Evolutionary conservation across 2,113 vertebrate species (phyloP).

Genomic region (Solenodon paradoxus): DNA sequence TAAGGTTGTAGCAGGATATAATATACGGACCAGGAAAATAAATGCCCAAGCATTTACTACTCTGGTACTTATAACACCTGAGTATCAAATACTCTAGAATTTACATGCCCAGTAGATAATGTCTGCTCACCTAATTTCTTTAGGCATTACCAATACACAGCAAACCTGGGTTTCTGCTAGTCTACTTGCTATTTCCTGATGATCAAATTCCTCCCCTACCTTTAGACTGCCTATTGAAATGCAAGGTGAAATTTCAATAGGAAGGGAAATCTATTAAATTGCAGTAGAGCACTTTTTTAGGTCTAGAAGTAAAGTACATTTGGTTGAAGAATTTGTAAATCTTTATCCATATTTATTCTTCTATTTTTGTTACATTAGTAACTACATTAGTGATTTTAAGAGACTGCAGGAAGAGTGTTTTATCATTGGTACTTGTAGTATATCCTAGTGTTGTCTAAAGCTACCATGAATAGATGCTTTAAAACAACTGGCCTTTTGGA

Average conservation of each 20-base stretch:
- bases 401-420: background rate
- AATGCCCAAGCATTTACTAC: background rate
- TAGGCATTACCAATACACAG: background rate
- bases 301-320: background rate
- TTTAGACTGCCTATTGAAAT: background rate
- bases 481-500: background rate
- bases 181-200: background rate
- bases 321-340: background rate
- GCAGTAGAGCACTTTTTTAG: background rate
- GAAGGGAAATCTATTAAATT: background rate
- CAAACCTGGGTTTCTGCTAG: background rate
- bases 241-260: background rate
- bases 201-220: background rate
- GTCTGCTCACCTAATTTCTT: background rate
- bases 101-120: background rate
- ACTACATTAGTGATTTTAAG: background rate
- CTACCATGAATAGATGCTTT: background rate
- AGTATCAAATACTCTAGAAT: too few species aligned
- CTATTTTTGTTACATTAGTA: background rate
- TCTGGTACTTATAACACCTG: background rate
- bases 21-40: background rate
- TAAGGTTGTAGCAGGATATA: background rate
- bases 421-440: background rate
- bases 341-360: background rate
- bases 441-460: background rate